Evolutionary conservation across 2,888 invertebrate species (phyloP).

Genomic region (Hedychridium roseum): DNA sequence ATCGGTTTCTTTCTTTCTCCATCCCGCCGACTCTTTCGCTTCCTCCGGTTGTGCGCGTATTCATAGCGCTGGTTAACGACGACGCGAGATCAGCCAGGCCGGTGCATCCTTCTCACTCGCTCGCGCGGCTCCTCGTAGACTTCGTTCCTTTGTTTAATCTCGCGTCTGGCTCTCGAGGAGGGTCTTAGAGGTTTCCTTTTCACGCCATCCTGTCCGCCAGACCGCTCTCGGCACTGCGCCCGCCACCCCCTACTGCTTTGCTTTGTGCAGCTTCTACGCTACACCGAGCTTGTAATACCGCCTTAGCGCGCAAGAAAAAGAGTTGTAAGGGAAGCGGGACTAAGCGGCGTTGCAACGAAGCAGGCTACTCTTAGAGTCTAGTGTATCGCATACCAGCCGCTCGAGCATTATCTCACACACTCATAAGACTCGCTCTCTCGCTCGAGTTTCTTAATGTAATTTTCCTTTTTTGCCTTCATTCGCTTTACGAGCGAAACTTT

Average conservation of each 20-base stretch:
- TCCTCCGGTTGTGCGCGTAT: constrained; percentile 14
- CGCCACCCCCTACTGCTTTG: too few species aligned
- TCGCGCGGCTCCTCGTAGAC: constrained; percentile 18
- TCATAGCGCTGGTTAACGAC: too few species aligned
- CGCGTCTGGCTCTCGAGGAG: constrained; percentile 27
- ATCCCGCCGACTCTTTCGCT: constrained; percentile 19
- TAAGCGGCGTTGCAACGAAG: constrained; percentile 5
- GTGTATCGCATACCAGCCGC: constrained; percentile 30
- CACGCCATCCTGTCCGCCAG: constrained; percentile 11
- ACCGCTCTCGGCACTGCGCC: background rate
- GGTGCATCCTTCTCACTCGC: constrained; percentile 14
- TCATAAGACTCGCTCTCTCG: too few species aligned
- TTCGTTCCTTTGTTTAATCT: constrained; percentile 51
- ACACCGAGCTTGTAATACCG: constrained; percentile 1
- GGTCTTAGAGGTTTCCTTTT: constrained; percentile 21
- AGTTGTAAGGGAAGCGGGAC: constrained; percentile 7
- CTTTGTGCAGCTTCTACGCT: constrained; percentile 8
- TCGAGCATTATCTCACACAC: constrained; percentile 29
- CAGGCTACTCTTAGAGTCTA: constrained; percentile 18
- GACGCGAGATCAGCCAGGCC: constrained; percentile 26
- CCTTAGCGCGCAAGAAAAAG: constrained; percentile 1
- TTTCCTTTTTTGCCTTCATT: constrained; percentile 57
- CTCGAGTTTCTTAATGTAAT: constrained; percentile 61
- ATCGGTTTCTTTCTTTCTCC: constrained; percentile 37
- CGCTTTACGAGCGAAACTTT: constrained; percentile 60